These are phyloP conservation scores for Theodoxus fluviatilis DNA, from an alignment of 2,888 invertebrate genomes.

Conservation along the genomic window DNA sequence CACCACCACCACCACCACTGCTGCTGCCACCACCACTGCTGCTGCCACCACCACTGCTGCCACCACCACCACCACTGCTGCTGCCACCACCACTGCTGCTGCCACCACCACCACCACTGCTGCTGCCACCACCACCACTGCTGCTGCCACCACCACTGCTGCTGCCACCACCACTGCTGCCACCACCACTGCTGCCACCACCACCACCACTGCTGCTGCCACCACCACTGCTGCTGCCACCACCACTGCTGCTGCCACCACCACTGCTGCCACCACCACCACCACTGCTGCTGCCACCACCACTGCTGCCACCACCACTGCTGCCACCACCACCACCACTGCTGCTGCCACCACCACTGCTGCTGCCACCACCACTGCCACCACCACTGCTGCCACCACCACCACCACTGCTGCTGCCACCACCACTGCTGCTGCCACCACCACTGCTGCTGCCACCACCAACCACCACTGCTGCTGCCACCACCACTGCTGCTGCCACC, in stretches of 20 bases:
- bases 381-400: not conserved
- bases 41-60: not conserved
- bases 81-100: not conserved
- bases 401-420: not conserved
- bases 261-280: not conserved
- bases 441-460: slow-evolving; percentile 13
- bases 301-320: slow-evolving; percentile 3
- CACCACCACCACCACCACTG: not conserved
- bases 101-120: not conserved
- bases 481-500: not conserved
- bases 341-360: not conserved
- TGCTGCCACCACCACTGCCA: not conserved
- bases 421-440: slow-evolving; percentile 21
- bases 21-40: not conserved
- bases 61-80: not conserved
- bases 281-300: not conserved
- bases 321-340: slow-evolving; percentile 2
- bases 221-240: not conserved
- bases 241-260: not conserved
- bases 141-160: slow-evolving; percentile 5
- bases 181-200: slow-evolving; percentile 10
- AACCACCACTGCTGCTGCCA: not conserved
- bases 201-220: not conserved
- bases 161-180: not conserved
- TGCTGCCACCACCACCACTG: not conserved